phyloP scores from a whole-genome alignment of 2,113 vertebrate genomes.

The Bambusicola thoracicus region DNA sequence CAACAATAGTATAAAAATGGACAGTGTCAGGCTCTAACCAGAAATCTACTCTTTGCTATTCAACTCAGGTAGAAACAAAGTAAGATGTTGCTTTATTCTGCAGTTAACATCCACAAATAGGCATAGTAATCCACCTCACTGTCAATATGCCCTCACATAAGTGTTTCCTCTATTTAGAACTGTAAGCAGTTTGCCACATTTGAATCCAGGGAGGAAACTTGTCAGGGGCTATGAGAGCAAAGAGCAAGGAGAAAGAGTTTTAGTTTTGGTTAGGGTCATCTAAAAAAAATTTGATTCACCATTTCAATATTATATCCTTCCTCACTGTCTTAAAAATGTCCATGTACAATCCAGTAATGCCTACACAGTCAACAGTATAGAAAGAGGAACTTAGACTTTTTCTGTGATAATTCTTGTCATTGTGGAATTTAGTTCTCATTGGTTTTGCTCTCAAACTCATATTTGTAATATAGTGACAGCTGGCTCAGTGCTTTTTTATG shows the following conservation, averaged over 20 bases:
- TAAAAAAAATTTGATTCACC: conserved; percentile 4
- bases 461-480: conserved; percentile 65
- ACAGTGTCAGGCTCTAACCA: not conserved
- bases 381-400: conserved; percentile 60
- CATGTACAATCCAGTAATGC: conserved; percentile 1
- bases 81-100: not conserved
- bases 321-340: not conserved
- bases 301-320: not conserved
- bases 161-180: not conserved
- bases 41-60: not conserved
- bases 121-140: not conserved
- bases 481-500: conserved; percentile 51
- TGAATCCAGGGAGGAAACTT: not conserved
- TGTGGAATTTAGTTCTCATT: conserved; percentile 45
- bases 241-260: not conserved
- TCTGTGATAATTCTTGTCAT: conserved; percentile 47
- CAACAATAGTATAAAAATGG: not conserved
- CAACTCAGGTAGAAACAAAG: not conserved
- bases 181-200: not conserved
- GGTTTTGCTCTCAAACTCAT: conserved; percentile 60
- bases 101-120: not conserved
- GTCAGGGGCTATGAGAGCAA: not conserved
- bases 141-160: not conserved
- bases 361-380: not conserved
- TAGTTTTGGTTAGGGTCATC: not conserved